Percentiles rank a stretch among this genome's conserved stretches.
Conservation (phyloP, 2,797 vertebrate genomes). For the Aldrovandia affinis region DNA sequence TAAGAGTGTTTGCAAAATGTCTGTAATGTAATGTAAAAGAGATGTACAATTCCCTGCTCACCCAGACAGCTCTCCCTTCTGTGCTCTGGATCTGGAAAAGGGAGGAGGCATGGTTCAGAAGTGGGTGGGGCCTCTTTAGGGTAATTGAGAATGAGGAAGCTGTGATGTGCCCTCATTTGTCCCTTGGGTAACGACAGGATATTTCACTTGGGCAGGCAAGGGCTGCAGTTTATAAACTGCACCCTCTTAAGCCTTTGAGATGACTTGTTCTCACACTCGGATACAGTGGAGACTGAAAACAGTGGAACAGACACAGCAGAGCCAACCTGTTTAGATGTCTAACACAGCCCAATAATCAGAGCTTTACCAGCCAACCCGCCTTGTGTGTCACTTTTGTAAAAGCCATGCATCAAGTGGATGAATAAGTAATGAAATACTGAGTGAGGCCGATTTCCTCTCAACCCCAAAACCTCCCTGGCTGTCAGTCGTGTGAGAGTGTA, state of each 20-base stretch:
- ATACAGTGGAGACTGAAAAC: too few relatives aligned
- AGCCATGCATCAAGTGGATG: background rate
- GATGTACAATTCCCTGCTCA: background rate
- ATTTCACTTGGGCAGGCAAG: too few relatives aligned
- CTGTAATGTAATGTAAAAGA: background rate
- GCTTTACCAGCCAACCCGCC: background rate
- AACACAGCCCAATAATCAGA: background rate
- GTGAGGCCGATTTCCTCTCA: background rate
- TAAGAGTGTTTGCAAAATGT: too few relatives aligned
- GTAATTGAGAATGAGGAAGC: too few relatives aligned
- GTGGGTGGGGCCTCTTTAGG: too few relatives aligned
- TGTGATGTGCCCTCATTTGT: too few relatives aligned
- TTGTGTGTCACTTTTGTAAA: background rate
- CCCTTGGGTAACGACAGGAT: too few relatives aligned
- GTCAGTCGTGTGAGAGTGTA: background rate
- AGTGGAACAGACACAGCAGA: too few relatives aligned
- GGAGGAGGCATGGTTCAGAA: too few relatives aligned
- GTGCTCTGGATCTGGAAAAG: too few relatives aligned
- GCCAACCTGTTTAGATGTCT: background rate
- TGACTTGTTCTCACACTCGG: too few relatives aligned
- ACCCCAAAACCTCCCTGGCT: background rate
- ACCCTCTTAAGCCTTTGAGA: background rate
- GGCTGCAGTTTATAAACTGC: background rate
- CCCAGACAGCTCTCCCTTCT: too few relatives aligned
- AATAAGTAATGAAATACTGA: background rate